These are phyloP conservation scores for Trileptium ribeirensis DNA, from an alignment of 2,888 invertebrate species.

Conservation along the genomic window DNA sequence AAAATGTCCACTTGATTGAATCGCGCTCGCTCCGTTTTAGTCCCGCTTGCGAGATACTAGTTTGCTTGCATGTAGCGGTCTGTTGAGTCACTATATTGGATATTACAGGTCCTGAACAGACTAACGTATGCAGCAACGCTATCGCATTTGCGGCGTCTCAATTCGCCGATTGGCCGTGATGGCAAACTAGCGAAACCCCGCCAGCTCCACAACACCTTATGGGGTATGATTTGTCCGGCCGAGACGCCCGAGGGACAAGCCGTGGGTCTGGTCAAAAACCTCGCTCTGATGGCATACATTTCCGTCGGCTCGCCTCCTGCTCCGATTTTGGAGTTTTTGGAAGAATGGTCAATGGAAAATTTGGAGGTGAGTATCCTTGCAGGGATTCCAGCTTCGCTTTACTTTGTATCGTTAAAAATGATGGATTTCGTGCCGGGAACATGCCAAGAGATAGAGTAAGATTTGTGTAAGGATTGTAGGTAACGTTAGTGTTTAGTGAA, in stretches of 20 bases:
- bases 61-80: background rate
- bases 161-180: constrained; percentile 97
- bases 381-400: no score
- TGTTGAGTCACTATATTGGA: constrained; percentile 23
- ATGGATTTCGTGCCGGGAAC: no score
- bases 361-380: constrained; percentile 69
- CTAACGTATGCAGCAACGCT: constrained; percentile 96
- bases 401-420: no score
- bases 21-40: no score
- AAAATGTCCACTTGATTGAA: background rate
- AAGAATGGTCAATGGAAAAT: constrained; percentile 99
- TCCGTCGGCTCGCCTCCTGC: constrained; percentile 98
- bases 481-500: no score
- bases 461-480: no score
- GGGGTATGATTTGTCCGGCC: constrained; percentile 99
- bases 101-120: constrained; percentile 91
- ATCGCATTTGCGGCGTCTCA: constrained; percentile 92
- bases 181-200: constrained; percentile 97
- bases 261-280: constrained; percentile 88
- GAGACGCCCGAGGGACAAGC: constrained; percentile 86
- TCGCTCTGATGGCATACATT: constrained; percentile 98
- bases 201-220: constrained; percentile 95
- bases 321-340: constrained; percentile 98
- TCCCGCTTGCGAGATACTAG: no score
- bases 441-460: no score